phyloP scores from a whole-genome alignment of 92 coral and sea anemone species.

The Meandrina meandrites region DNA sequence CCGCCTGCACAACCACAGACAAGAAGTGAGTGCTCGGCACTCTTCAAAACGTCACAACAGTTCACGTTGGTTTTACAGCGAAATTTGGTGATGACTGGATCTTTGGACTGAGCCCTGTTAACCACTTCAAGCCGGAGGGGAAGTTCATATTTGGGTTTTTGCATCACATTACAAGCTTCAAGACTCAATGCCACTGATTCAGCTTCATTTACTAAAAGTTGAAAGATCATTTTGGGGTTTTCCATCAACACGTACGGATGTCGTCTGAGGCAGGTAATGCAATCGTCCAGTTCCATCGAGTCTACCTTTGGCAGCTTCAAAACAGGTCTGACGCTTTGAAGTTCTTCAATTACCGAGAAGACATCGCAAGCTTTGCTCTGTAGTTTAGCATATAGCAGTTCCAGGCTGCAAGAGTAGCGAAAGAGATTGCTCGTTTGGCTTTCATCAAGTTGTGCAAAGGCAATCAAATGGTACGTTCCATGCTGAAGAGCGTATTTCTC shows the following conservation, averaged over 20 bases:
- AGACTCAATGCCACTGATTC: conserved; percentile 38
- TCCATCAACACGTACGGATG: conserved; percentile 34
- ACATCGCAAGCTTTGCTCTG: conserved; percentile 46
- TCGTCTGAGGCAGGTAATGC: conserved; percentile 51
- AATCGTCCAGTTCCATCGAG: conserved; percentile 43
- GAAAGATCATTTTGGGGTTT: conserved; percentile 49
- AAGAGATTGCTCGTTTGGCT: conserved; percentile 31
- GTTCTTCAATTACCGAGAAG: conserved; percentile 61
- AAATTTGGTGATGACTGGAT: conserved; percentile 47
- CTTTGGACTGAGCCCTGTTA: conserved; percentile 43
- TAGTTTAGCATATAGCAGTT: conserved; percentile 51
- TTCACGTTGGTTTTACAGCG: conserved; percentile 46
- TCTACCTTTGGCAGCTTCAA: conserved; percentile 29
- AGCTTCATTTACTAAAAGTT: conserved; percentile 54
- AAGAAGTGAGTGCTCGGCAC: conserved; percentile 26
- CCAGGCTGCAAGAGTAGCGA: conserved; percentile 40
- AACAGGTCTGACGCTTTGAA: conserved; percentile 30
- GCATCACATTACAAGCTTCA: conserved; percentile 36
- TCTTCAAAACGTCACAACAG: conserved; percentile 56
- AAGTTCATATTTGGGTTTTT: conserved; percentile 36
- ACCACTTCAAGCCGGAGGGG: conserved; percentile 48
- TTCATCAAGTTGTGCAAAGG: conserved; percentile 10
- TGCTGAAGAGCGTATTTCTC: conserved; percentile 64
- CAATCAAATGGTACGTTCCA: conserved; percentile 54
- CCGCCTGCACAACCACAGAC: conserved; percentile 64